Percentiles rank a stretch among this genome's conserved stretches.
Evolutionary conservation across 2,113 vertebrate species (phyloP).

Genomic region (Puffinus mauretanicus): DNA sequence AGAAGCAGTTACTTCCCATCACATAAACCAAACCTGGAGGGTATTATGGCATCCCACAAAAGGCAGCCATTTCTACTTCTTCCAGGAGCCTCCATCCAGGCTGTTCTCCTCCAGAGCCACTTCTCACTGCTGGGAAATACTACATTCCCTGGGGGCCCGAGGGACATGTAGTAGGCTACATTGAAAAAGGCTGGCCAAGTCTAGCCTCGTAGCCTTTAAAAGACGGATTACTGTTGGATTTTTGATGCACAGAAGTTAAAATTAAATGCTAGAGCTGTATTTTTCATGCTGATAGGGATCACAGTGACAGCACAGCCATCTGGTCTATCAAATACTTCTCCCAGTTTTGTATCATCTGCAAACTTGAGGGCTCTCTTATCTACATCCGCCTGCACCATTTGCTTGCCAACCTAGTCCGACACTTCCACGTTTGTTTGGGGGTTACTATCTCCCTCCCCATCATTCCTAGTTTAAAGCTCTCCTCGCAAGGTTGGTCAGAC

Average conservation of each 20-base stretch:
- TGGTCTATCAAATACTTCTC: not conserved
- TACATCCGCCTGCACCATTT: not conserved
- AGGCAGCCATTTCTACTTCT: not conserved
- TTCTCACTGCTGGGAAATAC: not conserved
- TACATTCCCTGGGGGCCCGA: rapidly evolving
- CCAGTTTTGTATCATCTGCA: not conserved
- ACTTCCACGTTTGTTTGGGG: not conserved
- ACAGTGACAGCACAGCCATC: not conserved
- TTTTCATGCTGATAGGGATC: not conserved
- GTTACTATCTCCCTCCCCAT: not conserved
- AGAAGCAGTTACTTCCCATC: not conserved
- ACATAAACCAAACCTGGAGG: not conserved
- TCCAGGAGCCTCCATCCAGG: not conserved
- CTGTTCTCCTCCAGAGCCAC: not conserved
- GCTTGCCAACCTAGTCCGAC: not conserved
- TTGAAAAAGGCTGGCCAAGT: not conserved
- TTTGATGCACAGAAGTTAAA: not conserved
- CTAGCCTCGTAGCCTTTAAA: not conserved
- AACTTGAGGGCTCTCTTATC: not conserved
- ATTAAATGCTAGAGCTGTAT: not conserved
- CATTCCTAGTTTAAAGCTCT: not conserved
- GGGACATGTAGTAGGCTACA: not conserved
- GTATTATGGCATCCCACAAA: not conserved
- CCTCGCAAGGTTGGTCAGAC: not conserved
- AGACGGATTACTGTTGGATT: not conserved